Percentiles rank a stretch among this genome's conserved stretches.
Conservation (phyloP, 2,797 vertebrate genomes). For the Bradypodion ventrale region DNA sequence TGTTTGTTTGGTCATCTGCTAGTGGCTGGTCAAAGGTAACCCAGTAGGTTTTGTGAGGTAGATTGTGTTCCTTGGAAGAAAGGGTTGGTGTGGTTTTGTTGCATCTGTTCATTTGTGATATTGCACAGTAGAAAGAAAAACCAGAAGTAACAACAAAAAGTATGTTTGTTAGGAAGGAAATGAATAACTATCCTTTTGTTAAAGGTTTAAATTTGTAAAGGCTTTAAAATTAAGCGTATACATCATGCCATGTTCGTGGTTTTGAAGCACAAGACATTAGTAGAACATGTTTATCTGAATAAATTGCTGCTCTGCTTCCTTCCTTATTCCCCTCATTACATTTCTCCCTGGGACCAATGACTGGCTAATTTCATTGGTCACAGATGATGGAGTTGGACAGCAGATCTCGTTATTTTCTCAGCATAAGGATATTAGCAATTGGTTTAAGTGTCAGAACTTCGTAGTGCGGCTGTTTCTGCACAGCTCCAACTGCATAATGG, state of each 20-base stretch:
- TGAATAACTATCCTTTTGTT: slow-evolving; percentile 37
- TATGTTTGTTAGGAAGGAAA: slow-evolving; percentile 43
- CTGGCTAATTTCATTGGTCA: slow-evolving; percentile 34
- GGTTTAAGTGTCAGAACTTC: background rate
- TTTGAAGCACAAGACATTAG: slow-evolving; percentile 51
- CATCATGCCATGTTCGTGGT: slow-evolving; percentile 53
- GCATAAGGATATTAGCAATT: slow-evolving; percentile 19
- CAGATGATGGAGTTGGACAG: slow-evolving; percentile 27
- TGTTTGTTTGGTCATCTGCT: too few relatives aligned
- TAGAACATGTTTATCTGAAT: slow-evolving; percentile 60
- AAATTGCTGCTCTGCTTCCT: slow-evolving; percentile 44
- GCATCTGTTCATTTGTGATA: slow-evolving; percentile 8
- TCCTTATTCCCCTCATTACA: slow-evolving; percentile 32
- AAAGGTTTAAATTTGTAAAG: slow-evolving; percentile 37
- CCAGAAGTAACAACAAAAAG: slow-evolving; percentile 39
- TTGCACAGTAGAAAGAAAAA: background rate
- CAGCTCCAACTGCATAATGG: background rate
- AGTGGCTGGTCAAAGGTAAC: background rate
- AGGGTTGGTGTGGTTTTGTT: background rate
- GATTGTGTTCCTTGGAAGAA: background rate
- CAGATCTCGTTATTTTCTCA: slow-evolving; percentile 21
- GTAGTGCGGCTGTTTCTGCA: background rate
- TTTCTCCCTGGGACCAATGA: slow-evolving; percentile 50
- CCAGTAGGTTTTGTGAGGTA: background rate
- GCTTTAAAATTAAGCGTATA: slow-evolving; percentile 65